Percentiles rank a stretch among this genome's conserved stretches.
These are phyloP conservation scores for Ctenodactylus gundi DNA, from an alignment of 2,113 vertebrate genomes.

Conservation along the genomic window DNA sequence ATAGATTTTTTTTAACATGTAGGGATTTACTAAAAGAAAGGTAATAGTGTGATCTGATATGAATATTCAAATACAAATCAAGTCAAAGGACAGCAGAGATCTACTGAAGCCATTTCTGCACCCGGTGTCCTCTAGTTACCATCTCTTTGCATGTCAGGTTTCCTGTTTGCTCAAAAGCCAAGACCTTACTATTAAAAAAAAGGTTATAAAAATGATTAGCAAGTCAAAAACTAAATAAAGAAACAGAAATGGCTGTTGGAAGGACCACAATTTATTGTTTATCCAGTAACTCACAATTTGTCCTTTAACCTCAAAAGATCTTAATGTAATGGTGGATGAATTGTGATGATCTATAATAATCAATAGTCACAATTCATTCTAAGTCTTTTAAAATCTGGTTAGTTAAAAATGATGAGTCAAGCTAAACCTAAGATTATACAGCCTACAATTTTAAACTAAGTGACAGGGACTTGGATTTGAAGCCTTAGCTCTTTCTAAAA, in stretches of 20 bases:
- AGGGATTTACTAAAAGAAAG: slow-evolving; percentile 16
- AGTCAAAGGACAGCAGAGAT: neutral
- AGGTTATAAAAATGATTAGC: neutral
- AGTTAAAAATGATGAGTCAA: neutral
- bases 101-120: neutral
- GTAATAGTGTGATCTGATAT: neutral
- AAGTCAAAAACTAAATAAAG: neutral
- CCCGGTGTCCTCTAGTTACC: neutral
- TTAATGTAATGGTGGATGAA: neutral
- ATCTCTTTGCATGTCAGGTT: neutral
- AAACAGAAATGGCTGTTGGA: neutral
- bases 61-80: neutral
- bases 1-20: neutral
- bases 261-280: neutral
- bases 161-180: neutral
- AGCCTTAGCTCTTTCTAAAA: neutral
- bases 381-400: neutral
- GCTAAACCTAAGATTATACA: neutral
- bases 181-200: neutral
- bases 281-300: neutral
- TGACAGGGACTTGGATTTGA: neutral
- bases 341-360: neutral
- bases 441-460: neutral
- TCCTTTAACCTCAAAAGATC: neutral
- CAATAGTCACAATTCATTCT: neutral